Evolutionary conservation across 2,113 vertebrate genomes (phyloP).

Genomic region (Semnopithecus entellus): DNA sequence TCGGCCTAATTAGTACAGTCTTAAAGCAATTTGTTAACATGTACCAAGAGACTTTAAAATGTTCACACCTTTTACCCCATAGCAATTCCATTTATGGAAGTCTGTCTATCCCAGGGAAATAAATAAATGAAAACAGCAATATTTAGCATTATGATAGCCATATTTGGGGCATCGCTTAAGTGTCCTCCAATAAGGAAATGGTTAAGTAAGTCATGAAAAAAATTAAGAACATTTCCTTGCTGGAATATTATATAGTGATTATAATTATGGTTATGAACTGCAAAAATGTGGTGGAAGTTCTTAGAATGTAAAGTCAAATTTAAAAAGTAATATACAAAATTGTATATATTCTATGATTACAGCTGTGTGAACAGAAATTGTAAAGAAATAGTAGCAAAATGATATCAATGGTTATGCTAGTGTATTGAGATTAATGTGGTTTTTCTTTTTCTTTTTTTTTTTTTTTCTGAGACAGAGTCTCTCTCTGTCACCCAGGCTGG

Average conservation of each 20-base stretch:
- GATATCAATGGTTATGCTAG: background rate
- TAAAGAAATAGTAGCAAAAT: slow-evolving; percentile 41
- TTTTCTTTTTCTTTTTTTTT: background rate
- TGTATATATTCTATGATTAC: background rate
- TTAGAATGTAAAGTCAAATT: background rate
- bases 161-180: background rate
- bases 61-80: background rate
- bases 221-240: background rate
- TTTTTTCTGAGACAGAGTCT: no score
- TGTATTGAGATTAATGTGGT: background rate
- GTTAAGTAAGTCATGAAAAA: slow-evolving; percentile 38
- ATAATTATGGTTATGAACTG: background rate
- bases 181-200: background rate
- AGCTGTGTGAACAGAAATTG: background rate
- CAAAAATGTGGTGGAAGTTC: background rate
- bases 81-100: background rate
- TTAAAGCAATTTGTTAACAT: background rate
- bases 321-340: background rate
- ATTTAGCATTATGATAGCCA: background rate
- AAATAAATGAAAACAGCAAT: slow-evolving; percentile 9
- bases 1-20: background rate
- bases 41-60: background rate
- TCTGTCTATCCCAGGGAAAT: background rate
- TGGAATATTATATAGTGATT: background rate
- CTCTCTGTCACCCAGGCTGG: no score